Conservation (phyloP, 2,888 invertebrate genomes). For the Andrena camellia region DNA sequence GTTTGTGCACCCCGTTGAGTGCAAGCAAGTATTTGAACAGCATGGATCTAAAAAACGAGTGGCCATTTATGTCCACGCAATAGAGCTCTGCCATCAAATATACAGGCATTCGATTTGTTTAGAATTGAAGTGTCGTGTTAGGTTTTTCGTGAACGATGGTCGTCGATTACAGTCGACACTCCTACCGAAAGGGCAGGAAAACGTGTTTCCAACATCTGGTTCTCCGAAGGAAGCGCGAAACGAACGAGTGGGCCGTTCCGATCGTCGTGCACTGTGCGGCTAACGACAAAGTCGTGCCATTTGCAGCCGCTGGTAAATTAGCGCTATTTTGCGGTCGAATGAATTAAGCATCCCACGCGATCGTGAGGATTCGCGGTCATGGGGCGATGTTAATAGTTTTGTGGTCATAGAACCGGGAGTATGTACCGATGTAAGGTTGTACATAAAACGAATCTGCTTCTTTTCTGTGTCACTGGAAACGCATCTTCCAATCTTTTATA, state of each 20-base stretch:
- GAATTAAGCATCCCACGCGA: constrained; percentile 5
- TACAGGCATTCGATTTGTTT: too few species aligned
- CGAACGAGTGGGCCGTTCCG: background rate
- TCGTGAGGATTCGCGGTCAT: background rate
- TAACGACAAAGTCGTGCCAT: constrained; percentile 34
- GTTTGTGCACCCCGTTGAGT: too few species aligned
- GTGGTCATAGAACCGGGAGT: constrained; percentile 19
- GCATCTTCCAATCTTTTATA: constrained; percentile 7
- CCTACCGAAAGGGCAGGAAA: too few species aligned
- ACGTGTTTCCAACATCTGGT: too few species aligned
- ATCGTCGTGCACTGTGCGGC: constrained; percentile 20
- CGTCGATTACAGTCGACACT: too few species aligned
- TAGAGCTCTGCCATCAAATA: too few species aligned
- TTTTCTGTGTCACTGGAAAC: constrained; percentile 1
- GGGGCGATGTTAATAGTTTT: constrained; percentile 6
- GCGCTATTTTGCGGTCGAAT: constrained; percentile 15
- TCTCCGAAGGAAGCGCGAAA: background rate
- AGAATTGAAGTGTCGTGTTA: too few species aligned
- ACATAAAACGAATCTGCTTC: constrained; percentile 5
- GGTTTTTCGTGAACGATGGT: too few species aligned
- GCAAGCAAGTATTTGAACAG: too few species aligned
- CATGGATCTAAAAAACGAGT: too few species aligned
- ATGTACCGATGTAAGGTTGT: background rate
- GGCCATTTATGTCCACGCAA: too few species aligned
- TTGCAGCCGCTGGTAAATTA: constrained; percentile 21